phyloP scores from a whole-genome alignment of 2,888 invertebrate genomes.

The Meiosimyza decipiens region DNA sequence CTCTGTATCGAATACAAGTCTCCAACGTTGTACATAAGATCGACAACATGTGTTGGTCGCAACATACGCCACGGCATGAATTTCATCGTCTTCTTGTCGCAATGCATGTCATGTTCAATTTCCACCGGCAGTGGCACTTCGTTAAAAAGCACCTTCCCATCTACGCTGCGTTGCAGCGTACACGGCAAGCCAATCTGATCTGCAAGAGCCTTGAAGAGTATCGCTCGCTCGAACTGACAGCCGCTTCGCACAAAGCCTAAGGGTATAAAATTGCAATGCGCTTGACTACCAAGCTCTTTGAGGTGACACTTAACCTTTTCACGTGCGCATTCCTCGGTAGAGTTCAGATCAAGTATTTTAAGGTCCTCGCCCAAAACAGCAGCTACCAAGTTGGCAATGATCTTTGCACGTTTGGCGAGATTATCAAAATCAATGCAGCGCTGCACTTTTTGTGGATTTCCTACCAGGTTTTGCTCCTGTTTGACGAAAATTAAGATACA shows the following conservation, averaged over 20 bases:
- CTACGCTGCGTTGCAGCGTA: constrained; percentile 70
- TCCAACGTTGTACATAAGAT: constrained; percentile 68
- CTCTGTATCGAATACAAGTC: constrained; percentile 61
- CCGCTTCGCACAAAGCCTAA: constrained; percentile 72
- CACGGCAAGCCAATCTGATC: constrained; percentile 74
- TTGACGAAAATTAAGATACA: background rate
- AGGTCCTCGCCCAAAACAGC: constrained; percentile 49
- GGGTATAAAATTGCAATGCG: constrained; percentile 70
- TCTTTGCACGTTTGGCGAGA: constrained; percentile 56
- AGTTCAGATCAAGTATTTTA: constrained; percentile 53
- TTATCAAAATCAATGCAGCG: constrained; percentile 58
- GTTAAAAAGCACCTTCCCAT: constrained; percentile 72
- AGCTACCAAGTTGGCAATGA: constrained; percentile 69
- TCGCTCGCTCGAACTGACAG: constrained; percentile 72
- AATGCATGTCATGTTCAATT: constrained; percentile 53
- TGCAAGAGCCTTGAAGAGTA: constrained; percentile 75
- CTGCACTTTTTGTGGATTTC: constrained; percentile 48
- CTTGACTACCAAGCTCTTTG: constrained; percentile 66
- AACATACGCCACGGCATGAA: constrained; percentile 70
- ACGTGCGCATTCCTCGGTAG: constrained; percentile 69
- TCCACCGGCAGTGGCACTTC: constrained; percentile 72
- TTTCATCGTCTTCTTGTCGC: constrained; percentile 54
- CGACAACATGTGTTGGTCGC: constrained; percentile 73
- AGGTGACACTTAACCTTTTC: constrained; percentile 67
- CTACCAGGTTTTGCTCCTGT: constrained; percentile 51